Evolutionary conservation across 2,888 invertebrate species (phyloP), one percentile per base, ranked within the genome.

Genomic region (Agelastica alni): DNA sequence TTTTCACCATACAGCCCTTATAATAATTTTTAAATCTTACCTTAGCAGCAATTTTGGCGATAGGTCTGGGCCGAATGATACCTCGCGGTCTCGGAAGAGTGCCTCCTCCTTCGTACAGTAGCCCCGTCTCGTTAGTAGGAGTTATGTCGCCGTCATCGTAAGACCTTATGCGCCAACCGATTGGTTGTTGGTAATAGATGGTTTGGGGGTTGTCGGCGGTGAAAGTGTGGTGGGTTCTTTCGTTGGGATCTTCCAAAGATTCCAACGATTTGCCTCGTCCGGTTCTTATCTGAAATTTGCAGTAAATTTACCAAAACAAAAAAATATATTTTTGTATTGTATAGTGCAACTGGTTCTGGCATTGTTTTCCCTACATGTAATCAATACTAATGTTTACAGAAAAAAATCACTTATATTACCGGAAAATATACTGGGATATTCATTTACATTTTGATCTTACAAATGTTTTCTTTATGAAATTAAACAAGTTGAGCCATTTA

Each of bases 121-220:
- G 48, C 4, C 60, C 63, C 22, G 80, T 78, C 75, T 93, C 93
- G 72, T 93, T 93, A 39, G 93, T 93, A 9, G 90, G 89, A 22
- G 93, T 93, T 60, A 93, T 88, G 75, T 94, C 93, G 12, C 93
- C 93, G 72, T 93, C 93, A 74, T 93, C 93, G 74, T 90, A 91
- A 58, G 89, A 88, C 60, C 84, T 81, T 0, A 80, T 79, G 36
- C 77, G 65, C 75, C 76, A 75, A 16, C 81, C 81, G 39, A 74
- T 69, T 13, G 75, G 68, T 60, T 77, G 77, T 55, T 74, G 77
- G 63, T 76, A 79, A 68, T 77, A 79, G 58, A 83, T 83, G 59
- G 83, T 83, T 73, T 83, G 84, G 36, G 82, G 81, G 44, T 82
- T 81, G 64, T 85, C 85, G 0, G 83, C 79, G 1, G 68, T 73